Evolutionary conservation across 92 coral and sea anemone species (phyloP).

Genomic region (Porites rus): DNA sequence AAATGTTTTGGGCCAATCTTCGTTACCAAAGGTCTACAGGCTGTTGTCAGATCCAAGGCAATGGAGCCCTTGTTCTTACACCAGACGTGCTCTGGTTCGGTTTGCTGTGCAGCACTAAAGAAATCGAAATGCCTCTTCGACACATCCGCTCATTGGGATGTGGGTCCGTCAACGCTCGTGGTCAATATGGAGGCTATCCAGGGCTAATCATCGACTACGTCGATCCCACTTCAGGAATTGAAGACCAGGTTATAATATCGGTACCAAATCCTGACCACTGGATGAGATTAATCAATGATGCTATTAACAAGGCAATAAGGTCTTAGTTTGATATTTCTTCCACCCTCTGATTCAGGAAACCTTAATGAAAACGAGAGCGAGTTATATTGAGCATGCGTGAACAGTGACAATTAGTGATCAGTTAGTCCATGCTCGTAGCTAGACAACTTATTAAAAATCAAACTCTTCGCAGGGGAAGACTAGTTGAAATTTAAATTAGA

Average conservation of each 20-base stretch:
- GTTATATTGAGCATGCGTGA: too few species aligned
- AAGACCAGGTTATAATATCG: slow-evolving; percentile 11
- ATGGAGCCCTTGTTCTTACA: slow-evolving; percentile 22
- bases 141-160: neutral
- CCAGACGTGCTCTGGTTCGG: slow-evolving; percentile 23
- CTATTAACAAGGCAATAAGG: slow-evolving; percentile 2
- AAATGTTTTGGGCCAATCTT: slow-evolving; percentile 4
- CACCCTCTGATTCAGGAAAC: too few species aligned
- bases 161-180: neutral
- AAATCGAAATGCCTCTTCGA: slow-evolving; percentile 15
- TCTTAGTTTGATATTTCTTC: neutral
- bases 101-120: neutral
- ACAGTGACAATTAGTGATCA: too few species aligned
- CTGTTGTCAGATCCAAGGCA: neutral
- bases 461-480: too few species aligned
- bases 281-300: slow-evolving; percentile 2
- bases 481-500: too few species aligned
- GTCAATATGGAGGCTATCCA: neutral
- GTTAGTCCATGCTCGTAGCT: too few species aligned
- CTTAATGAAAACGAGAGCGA: too few species aligned
- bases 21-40: slow-evolving; percentile 13
- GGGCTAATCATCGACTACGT: neutral
- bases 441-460: too few species aligned
- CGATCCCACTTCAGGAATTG: neutral
- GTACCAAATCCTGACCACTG: neutral